phyloP scores from a whole-genome alignment of 2,113 vertebrate species.

The Nesoenas mayeri region DNA sequence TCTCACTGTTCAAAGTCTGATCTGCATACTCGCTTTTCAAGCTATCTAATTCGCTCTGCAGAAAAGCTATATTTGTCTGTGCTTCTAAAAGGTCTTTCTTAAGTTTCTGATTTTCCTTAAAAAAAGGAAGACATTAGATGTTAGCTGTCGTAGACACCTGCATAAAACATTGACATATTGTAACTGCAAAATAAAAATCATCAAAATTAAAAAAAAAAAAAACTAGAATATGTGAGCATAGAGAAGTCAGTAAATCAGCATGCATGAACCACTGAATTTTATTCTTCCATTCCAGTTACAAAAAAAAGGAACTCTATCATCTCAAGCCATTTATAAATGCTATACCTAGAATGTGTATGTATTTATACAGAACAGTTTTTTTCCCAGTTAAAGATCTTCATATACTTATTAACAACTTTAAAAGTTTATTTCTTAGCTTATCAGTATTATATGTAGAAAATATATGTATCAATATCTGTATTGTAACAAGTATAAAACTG shows the following conservation, averaged over 20 bases:
- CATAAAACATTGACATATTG: not conserved
- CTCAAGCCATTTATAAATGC: not conserved
- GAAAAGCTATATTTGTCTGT: constrained; percentile 89
- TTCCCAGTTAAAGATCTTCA: not conserved
- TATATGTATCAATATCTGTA: not conserved
- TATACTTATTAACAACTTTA: not conserved
- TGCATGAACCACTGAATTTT: not conserved
- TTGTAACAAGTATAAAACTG: not conserved
- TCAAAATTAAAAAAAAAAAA: not conserved
- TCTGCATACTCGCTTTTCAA: constrained; percentile 93
- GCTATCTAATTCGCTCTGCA: constrained; percentile 92
- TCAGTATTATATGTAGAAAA: not conserved
- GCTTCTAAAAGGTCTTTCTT: constrained; percentile 93
- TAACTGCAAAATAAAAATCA: not conserved
- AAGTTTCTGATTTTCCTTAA: constrained; percentile 92
- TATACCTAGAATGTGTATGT: not conserved
- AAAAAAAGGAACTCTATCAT: not conserved
- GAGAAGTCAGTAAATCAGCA: not conserved
- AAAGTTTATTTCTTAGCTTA: not conserved
- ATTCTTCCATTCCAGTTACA: not conserved
- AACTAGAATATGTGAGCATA: not conserved
- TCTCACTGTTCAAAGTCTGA: constrained; percentile 89
- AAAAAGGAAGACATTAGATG: not conserved
- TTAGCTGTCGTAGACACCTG: not conserved
- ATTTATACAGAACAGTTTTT: not conserved